phyloP scores from a whole-genome alignment of 2,888 invertebrate genomes.

The Magallana nippona region DNA sequence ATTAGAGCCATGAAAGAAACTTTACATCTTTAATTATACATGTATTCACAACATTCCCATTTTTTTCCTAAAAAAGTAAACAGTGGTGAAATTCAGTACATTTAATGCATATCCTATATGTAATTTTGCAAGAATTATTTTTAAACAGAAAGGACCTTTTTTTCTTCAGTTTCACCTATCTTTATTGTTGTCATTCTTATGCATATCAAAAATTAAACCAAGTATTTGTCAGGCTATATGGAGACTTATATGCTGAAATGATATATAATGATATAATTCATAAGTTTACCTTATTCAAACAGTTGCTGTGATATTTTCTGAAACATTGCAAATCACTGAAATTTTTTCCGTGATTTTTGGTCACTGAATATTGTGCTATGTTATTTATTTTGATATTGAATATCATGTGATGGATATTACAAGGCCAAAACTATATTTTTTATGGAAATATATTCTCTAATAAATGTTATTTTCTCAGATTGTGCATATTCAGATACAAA shows the following conservation, averaged over 20 bases:
- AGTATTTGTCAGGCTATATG: no score
- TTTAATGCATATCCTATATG: no score
- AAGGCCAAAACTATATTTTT: conserved; percentile 21
- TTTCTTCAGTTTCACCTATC: no score
- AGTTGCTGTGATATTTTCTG: not conserved
- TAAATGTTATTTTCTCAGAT: not conserved
- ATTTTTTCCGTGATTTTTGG: not conserved
- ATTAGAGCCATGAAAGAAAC: conserved; percentile 6
- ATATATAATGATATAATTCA: not conserved
- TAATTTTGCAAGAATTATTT: no score
- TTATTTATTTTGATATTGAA: conserved; percentile 10
- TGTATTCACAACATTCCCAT: no score
- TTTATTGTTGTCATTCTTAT: no score
- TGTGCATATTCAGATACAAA: not conserved
- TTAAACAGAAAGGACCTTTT: no score
- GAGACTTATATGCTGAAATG: not conserved
- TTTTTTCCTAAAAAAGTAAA: no score
- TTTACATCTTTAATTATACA: no score
- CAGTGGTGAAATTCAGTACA: no score
- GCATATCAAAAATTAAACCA: no score
- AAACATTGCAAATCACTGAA: not conserved
- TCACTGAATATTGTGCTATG: not conserved
- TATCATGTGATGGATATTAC: conserved; percentile 3
- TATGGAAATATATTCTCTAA: not conserved
- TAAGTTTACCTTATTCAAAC: not conserved